phyloP scores from a whole-genome alignment of 2,888 invertebrate species.

The Buathra laborator region DNA sequence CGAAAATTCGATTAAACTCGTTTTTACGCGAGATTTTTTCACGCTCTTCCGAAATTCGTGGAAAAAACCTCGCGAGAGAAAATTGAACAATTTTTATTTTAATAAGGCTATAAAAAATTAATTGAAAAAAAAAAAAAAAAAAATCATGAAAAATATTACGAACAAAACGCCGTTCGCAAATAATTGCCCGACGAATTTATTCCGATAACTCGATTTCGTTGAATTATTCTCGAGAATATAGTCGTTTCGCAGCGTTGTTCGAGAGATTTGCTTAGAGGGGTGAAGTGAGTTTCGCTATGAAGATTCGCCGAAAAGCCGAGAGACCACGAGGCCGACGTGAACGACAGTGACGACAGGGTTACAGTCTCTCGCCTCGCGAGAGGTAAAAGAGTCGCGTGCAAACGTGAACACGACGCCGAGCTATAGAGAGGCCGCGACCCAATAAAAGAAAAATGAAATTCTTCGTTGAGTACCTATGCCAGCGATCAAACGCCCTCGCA shows the following conservation, averaged over 20 bases:
- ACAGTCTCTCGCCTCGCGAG: background rate
- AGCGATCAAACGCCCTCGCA: background rate
- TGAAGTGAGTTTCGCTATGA: background rate
- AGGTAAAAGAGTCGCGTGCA: slow-evolving; percentile 13
- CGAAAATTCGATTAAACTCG: background rate
- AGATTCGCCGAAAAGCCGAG: slow-evolving; percentile 1
- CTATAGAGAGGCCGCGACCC: slow-evolving; percentile 10
- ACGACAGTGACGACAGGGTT: slow-evolving; percentile 12
- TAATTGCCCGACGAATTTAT: too few relatives aligned
- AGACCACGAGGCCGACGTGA: slow-evolving; percentile 12
- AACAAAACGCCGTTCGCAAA: too few relatives aligned
- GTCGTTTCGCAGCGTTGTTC: too few relatives aligned
- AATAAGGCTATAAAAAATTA: too few relatives aligned
- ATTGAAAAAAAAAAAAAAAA: too few relatives aligned
- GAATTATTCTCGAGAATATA: too few relatives aligned
- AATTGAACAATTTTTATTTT: too few relatives aligned
- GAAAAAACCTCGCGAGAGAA: too few relatives aligned
- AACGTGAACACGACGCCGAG: background rate
- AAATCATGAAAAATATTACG: too few relatives aligned
- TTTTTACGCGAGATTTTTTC: background rate
- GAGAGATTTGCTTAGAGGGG: too few relatives aligned
- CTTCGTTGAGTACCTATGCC: background rate
- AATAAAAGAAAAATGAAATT: background rate
- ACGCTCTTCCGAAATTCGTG: too few relatives aligned
- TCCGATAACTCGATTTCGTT: too few relatives aligned